phyloP scores from a whole-genome alignment of 1,140 invertebrate species.

The Manduca sexta region DNA sequence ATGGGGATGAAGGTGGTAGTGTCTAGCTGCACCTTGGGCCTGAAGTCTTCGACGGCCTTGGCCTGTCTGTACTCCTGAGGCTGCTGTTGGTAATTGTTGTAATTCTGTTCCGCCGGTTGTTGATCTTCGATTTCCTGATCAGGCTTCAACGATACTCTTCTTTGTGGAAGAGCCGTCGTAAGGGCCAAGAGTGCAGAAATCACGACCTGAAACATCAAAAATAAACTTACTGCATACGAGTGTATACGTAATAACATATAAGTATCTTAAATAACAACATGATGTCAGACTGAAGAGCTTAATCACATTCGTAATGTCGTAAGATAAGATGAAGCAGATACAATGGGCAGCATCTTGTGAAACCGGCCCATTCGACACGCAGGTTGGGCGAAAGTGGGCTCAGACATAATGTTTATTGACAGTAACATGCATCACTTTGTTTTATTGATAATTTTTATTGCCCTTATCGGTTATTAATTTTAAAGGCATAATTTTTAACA shows the following conservation, averaged over 20 bases:
- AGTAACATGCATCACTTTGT: constrained; percentile 39
- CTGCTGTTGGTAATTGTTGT: constrained; percentile 49
- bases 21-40: constrained; percentile 56
- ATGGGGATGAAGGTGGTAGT: constrained; percentile 85
- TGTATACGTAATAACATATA: constrained; percentile 4
- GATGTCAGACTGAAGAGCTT: constrained; percentile 59
- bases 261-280: constrained; percentile 24
- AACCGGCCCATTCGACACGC: constrained; percentile 56
- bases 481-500: too few species aligned
- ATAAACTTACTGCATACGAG: not conserved
- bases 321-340: constrained; percentile 62
- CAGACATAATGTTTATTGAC: constrained; percentile 44
- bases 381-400: constrained; percentile 61
- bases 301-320: constrained; percentile 63
- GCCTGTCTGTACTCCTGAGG: constrained; percentile 41
- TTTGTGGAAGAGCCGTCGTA: constrained; percentile 52
- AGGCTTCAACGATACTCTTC: constrained; percentile 45
- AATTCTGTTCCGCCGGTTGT: constrained; percentile 56
- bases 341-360: constrained; percentile 61
- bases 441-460: constrained; percentile 43
- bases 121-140: constrained; percentile 37
- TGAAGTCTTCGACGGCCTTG: constrained; percentile 48
- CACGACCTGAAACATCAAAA: constrained; percentile 45
- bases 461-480: constrained; percentile 15
- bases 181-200: constrained; percentile 45